Evolutionary conservation across 2,113 vertebrate genomes (phyloP), one percentile per base, ranked within the genome.

Genomic region (Tylochromis polylepis): DNA sequence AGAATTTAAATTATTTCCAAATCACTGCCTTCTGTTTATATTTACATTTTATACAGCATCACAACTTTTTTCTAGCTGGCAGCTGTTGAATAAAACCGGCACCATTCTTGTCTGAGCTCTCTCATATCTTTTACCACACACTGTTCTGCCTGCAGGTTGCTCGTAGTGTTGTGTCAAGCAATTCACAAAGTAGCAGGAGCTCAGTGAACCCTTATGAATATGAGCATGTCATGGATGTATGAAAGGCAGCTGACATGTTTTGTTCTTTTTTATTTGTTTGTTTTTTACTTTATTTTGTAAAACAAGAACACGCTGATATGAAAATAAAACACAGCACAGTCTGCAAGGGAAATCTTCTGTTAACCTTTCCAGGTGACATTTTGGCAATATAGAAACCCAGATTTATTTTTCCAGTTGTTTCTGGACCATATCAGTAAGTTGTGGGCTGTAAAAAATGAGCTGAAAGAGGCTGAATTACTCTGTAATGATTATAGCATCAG

Each of bases 281-380:
- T 65, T 38, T 55, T 65, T 2, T 5, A 3, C 10, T n/a, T 34
- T 8, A 0, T 31, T 14, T 31, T 16, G 55, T 29, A 1, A 0
- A 4, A 51, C n/a, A 34, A 78, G 11, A 36, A 15, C n/a, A 27
- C 2, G 0, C 34, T 3, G 34, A 56, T 49, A 49, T 51, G 16
- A 29, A 77, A 49, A 51, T 3, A 77, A 77, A 51, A 49, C 49
- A 53, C 70, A 77, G 16, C 70, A 49, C 24, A 11, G 70, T 77
- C 16, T 31, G 27, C 3, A 3, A 51, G 16, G 11, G 6, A 31
- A 77, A 12, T 20, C 2, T 1, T 49, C 41, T 16, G 0, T 29
- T 2, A 77, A 2, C 27, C 70, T 51, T 77, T 77, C 3, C 43
- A 51, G 43, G 43, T 0, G 6, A 31, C 43, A 51, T 2, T 2